Base-by-base conservation (phyloP, 2,797 vertebrate genomes). In the Xiphorhynchus erythropygius region DNA sequence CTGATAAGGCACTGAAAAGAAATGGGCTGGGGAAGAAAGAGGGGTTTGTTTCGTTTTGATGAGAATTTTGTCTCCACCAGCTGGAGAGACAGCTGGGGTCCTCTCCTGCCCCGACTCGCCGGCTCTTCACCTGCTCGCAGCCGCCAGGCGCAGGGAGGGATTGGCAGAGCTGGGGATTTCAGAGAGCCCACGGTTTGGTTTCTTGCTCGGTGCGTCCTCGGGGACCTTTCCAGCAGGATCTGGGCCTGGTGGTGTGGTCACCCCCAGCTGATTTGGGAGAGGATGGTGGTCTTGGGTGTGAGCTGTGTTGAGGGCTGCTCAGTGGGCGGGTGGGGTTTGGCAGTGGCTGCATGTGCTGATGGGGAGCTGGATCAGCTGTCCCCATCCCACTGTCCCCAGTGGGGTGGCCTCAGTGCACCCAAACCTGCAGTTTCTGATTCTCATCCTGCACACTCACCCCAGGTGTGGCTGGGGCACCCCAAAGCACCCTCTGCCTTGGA, bases 1-100 rank as follows among this genome's bases (percentile, higher is more conserved):
- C 42, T 8, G 7, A 25, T 37, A 82, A 91, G 47, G 52, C 22
- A 2, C 55, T 0, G 1, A 59, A 80, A 68, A 53, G 46, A 81
- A 81, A 30, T 15, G 0, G 0, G 2, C 85, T 41, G 35, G 35
- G 47, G 42, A 94, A 90, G 88, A 96, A 96, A 94, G 88, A 55
- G 30, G 37, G 69, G 69, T 68, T 96, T 96, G 88, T 96, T 95
- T 88, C 4, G 0, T 56, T 95, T 93, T 73, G 83, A 93, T 91
- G 91, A 91, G 82, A 95, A 94, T 91, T 95, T 91, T 85, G 88
- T 91, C 84, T 94, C 81, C 81, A 86, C 93, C 90, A 95, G 96
- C 95, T 97, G 90, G 93, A 95, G 88, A 88, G 85, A 93, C 94
- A 96, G 94, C 95, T 96, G 94, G 93, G 65, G 78, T 95, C 80